Conservation (phyloP, 1,140 invertebrate species). For the Aphelinus certus region DNA sequence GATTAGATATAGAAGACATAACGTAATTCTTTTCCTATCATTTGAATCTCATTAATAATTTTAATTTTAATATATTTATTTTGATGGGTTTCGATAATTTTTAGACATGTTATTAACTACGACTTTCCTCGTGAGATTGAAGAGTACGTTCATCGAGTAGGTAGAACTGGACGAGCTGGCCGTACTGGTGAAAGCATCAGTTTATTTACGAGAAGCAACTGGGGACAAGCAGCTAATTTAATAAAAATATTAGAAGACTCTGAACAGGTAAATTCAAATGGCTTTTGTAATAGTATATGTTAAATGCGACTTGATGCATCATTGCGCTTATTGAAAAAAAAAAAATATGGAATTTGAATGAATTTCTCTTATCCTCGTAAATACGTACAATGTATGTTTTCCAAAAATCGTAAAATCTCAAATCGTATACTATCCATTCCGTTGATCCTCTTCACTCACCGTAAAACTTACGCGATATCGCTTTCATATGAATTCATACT, state of each 20-base stretch:
- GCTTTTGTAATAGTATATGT: not conserved
- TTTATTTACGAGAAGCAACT: conserved; percentile 83
- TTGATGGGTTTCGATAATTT: conserved; percentile 23
- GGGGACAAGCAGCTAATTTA: conserved; percentile 80
- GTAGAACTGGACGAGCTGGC: conserved; percentile 88
- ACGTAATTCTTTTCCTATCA: conserved; percentile 72
- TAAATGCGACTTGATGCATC: too few relatives aligned
- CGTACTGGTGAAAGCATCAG: conserved; percentile 82
- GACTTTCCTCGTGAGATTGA: conserved; percentile 92
- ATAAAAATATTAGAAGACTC: conserved; percentile 86
- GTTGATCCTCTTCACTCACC: too few relatives aligned
- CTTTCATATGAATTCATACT: too few relatives aligned
- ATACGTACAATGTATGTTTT: not conserved
- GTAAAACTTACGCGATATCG: too few relatives aligned
- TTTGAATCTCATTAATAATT: conserved; percentile 9
- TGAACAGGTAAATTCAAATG: conserved; percentile 65
- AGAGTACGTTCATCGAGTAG: conserved; percentile 90
- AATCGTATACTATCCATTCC: too few relatives aligned
- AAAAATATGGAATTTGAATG: too few relatives aligned
- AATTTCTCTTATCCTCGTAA: not conserved
- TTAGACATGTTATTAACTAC: conserved; percentile 83
- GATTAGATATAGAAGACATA: conserved; percentile 91
- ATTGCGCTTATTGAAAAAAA: too few relatives aligned
- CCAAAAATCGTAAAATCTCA: too few relatives aligned
- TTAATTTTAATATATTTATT: too few relatives aligned